These are phyloP conservation scores for Hylyphantes graminicola DNA, from an alignment of 1,140 invertebrate genomes.

Conservation along the genomic window DNA sequence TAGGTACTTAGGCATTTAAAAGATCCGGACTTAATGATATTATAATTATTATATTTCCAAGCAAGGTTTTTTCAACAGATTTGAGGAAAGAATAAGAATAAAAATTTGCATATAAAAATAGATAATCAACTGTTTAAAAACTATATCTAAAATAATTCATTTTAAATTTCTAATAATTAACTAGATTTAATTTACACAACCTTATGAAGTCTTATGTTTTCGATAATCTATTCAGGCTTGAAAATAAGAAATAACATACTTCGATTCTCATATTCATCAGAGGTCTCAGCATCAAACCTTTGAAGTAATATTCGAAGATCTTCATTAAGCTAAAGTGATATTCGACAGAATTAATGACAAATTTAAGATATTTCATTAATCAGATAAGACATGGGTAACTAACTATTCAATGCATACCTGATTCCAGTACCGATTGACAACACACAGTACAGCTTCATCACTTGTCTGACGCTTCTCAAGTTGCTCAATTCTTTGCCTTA, in stretches of 20 bases:
- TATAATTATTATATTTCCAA: no score
- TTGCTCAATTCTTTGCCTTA: conserved; percentile 93
- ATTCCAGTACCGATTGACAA: conserved; percentile 99
- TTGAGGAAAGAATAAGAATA: no score
- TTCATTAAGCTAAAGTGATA: conserved; percentile 81
- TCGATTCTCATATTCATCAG: conserved; percentile 94
- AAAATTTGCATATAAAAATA: no score
- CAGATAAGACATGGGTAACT: neutral
- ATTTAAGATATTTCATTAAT: no score
- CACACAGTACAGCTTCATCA: conserved; percentile 97
- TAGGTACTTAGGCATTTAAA: no score
- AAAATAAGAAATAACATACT: conserved; percentile 72
- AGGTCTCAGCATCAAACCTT: conserved; percentile 96
- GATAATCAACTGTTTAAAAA: no score
- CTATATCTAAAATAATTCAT: no score
- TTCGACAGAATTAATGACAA: neutral
- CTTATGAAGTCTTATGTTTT: no score
- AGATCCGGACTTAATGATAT: no score
- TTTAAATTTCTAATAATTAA: no score
- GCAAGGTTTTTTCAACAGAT: no score
- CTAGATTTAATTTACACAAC: no score
- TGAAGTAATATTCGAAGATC: conserved; percentile 94
- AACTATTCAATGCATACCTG: conserved; percentile 69
- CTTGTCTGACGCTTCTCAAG: conserved; percentile 96
- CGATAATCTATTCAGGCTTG: neutral